Percentiles rank a stretch among this genome's conserved stretches.
Conservation (phyloP, 2,113 vertebrate genomes). For the Nycticorax nycticorax region DNA sequence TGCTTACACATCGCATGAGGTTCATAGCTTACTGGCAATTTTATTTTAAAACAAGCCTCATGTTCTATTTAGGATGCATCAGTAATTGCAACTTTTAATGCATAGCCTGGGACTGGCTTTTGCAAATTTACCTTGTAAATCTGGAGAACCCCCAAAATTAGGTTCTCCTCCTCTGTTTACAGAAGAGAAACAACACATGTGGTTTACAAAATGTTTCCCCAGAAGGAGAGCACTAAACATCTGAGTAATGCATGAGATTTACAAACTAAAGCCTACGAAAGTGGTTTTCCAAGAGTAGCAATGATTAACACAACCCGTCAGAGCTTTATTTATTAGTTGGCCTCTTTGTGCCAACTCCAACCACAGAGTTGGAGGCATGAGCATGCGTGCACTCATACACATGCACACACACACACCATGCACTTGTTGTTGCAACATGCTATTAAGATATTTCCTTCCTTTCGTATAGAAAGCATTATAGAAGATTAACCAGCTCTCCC, state of each 20-base stretch:
- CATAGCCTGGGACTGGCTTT: not conserved
- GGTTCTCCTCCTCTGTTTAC: not conserved
- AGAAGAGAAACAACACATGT: not conserved
- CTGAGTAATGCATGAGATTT: constrained; percentile 26
- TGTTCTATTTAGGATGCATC: not conserved
- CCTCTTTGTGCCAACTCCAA: constrained; percentile 25
- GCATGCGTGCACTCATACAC: not conserved
- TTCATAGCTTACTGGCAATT: not conserved
- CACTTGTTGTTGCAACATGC: not conserved
- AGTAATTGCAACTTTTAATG: not conserved
- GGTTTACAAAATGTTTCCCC: constrained; percentile 10
- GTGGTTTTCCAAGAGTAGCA: constrained; percentile 32
- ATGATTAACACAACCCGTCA: constrained; percentile 46
- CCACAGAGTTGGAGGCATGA: constrained; percentile 14
- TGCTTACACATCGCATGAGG: not conserved
- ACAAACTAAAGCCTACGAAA: constrained; percentile 2
- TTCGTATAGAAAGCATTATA: not conserved
- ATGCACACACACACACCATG: not conserved
- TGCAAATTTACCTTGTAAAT: not conserved
- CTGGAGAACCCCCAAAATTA: not conserved
- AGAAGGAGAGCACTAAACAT: not conserved
- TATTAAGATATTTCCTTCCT: not conserved
- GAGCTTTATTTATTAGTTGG: not conserved
- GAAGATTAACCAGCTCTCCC: not conserved
- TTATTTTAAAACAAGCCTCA: not conserved